Percentiles rank a stretch among this genome's conserved stretches.
Conservation (phyloP, 2,888 invertebrate species). For the Phortica okadai region DNA sequence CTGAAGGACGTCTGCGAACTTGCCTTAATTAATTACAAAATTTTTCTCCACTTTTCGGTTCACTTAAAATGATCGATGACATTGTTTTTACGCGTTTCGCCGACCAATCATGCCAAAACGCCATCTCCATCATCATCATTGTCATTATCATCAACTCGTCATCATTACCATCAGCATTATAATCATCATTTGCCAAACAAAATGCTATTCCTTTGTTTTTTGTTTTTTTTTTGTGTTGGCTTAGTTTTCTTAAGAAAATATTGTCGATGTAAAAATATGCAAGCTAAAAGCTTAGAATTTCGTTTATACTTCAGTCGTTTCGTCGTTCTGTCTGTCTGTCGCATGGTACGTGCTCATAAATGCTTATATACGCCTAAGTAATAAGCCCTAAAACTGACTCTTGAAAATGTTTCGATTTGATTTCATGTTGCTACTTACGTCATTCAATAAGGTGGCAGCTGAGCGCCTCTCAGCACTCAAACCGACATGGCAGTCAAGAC, state of each 20-base stretch:
- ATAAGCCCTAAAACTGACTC: not conserved
- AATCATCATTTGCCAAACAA: slow-evolving; percentile 43
- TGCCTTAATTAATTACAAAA: slow-evolving; percentile 64
- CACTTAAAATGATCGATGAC: slow-evolving; percentile 55
- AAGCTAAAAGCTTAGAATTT: not conserved
- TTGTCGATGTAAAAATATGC: not conserved
- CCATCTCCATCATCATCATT: slow-evolving; percentile 21
- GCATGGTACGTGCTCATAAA: not conserved
- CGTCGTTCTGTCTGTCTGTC: not conserved
- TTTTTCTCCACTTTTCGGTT: slow-evolving; percentile 41
- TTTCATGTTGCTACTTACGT: not conserved
- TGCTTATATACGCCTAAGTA: not conserved
- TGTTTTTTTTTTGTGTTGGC: not conserved
- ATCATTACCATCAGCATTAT: slow-evolving; percentile 28
- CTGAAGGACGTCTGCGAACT: slow-evolving; percentile 47
- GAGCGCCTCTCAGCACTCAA: not conserved
- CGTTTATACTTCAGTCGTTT: not conserved
- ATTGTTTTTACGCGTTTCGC: not conserved
- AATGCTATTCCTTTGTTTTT: not conserved
- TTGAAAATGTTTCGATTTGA: not conserved
- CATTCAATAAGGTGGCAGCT: not conserved
- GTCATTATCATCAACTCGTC: slow-evolving; percentile 44
- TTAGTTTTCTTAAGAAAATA: not conserved
- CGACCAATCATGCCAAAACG: not conserved
- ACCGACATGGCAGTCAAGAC: not conserved